Evolutionary conservation across 2,113 vertebrate genomes (phyloP).

Genomic region (Chaetorhynchus papuensis): DNA sequence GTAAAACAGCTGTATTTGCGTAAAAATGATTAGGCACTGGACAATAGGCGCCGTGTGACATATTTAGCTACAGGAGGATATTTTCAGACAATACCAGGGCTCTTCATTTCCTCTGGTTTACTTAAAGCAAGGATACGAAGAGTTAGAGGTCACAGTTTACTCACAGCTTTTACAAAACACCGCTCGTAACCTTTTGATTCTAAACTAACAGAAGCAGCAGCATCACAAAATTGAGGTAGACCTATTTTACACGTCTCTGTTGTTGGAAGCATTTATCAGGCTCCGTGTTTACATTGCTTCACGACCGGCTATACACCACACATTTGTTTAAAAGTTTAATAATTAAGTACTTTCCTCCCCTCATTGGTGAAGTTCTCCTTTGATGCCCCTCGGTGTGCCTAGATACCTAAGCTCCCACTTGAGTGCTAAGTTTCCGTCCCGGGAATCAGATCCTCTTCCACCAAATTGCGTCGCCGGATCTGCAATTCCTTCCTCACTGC

Average conservation of each 20-base stretch:
- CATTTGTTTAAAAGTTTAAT: conserved; percentile 39
- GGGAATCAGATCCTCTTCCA: conserved; percentile 27
- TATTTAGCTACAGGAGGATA: conserved; percentile 65
- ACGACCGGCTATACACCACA: not conserved
- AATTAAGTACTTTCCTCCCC: not conserved
- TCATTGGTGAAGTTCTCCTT: not conserved
- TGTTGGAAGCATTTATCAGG: not conserved
- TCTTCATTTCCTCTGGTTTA: conserved; percentile 72
- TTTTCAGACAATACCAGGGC: conserved; percentile 71
- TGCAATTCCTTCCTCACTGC: conserved; percentile 37
- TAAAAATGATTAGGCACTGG: conserved; percentile 10
- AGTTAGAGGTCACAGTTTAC: conserved; percentile 67
- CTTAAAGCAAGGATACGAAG: conserved; percentile 61
- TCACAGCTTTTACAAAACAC: conserved; percentile 30
- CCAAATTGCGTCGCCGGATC: conserved; percentile 37
- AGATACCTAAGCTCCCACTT: conserved; percentile 21
- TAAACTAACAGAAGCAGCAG: conserved; percentile 21
- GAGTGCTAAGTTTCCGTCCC: conserved; percentile 20
- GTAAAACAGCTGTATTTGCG: conserved; percentile 26
- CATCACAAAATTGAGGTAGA: not conserved
- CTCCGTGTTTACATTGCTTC: not conserved
- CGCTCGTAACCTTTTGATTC: conserved; percentile 13
- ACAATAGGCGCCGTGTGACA: conserved; percentile 21
- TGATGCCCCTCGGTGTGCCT: conserved; percentile 1
- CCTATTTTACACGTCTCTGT: not conserved